phyloP scores from a whole-genome alignment of 2,888 invertebrate species.

The Punctoribates punctum region DNA sequence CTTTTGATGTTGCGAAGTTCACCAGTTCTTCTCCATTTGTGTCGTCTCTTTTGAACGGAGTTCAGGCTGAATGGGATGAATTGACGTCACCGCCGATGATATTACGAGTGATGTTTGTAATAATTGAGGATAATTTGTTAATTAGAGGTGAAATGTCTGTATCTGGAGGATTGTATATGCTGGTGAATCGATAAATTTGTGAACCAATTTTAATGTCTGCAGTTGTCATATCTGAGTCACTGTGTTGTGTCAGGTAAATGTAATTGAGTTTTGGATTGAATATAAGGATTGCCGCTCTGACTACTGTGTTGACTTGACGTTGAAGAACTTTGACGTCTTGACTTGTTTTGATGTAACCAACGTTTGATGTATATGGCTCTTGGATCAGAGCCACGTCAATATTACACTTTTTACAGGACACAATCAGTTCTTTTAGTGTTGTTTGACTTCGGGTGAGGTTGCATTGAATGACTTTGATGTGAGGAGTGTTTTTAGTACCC shows the following conservation, averaged over 20 bases:
- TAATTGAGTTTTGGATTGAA: neutral
- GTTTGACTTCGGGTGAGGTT: neutral
- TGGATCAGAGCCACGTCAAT: neutral
- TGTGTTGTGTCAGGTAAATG: neutral
- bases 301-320: too few relatives aligned
- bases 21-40: neutral
- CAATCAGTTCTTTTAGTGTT: neutral
- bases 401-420: too few relatives aligned
- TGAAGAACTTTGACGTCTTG: too few relatives aligned
- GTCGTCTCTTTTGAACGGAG: too few relatives aligned
- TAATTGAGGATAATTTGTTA: neutral
- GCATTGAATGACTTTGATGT: neutral
- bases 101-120: neutral
- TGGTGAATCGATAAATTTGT: neutral
- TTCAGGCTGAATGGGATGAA: neutral
- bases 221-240: neutral
- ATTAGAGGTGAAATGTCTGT: neutral
- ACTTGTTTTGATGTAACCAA: neutral
- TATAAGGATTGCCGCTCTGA: neutral
- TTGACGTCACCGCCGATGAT: conserved; percentile 2
- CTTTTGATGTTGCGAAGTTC: neutral
- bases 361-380: neutral
- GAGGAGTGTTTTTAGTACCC: neutral
- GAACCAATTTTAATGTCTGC: too few relatives aligned
- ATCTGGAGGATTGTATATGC: neutral